phyloP scores from a whole-genome alignment of 2,888 invertebrate genomes.

The Hirtodrosophila cameraria region DNA sequence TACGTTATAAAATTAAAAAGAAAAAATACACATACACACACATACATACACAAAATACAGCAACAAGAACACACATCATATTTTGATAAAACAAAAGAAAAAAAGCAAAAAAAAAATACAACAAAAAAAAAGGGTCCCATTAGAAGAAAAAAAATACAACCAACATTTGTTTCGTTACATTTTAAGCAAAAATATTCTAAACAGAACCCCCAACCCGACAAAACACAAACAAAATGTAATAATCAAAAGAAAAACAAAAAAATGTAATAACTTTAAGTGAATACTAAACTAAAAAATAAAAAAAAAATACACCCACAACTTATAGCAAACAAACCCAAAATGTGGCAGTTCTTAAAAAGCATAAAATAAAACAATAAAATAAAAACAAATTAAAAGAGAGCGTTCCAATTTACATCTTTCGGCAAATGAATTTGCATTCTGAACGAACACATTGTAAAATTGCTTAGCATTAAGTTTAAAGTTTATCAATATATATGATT shows the following conservation, averaged over 20 bases:
- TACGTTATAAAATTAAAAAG: constrained; percentile 72
- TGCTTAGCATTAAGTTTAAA: constrained; percentile 67
- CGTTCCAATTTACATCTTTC: constrained; percentile 42
- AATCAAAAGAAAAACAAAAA: constrained; percentile 66
- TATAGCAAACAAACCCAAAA: constrained; percentile 39
- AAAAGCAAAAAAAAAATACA: constrained; percentile 25
- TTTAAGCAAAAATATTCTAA: constrained; percentile 63
- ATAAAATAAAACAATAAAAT: constrained; percentile 3
- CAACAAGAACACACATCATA: constrained; percentile 73
- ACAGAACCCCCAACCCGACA: constrained; percentile 24
- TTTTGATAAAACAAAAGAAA: constrained; percentile 67
- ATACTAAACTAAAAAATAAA: constrained; percentile 28
- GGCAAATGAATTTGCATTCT: constrained; percentile 36
- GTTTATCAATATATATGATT: constrained; percentile 37
- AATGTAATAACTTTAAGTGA: constrained; percentile 61
- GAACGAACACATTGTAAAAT: constrained; percentile 61
- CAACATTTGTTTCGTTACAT: constrained; percentile 67
- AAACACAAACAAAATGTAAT: constrained; percentile 62
- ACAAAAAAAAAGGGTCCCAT: constrained; percentile 53
- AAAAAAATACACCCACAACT: constrained; percentile 31
- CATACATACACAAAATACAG: constrained; percentile 50
- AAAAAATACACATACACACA: constrained; percentile 48
- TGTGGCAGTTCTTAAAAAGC: constrained; percentile 14
- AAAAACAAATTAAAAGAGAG: constrained; percentile 13
- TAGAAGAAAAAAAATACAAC: constrained; percentile 42